Conservation (phyloP, 2,888 invertebrate genomes). For the Chaetogeoica ovagalla region DNA sequence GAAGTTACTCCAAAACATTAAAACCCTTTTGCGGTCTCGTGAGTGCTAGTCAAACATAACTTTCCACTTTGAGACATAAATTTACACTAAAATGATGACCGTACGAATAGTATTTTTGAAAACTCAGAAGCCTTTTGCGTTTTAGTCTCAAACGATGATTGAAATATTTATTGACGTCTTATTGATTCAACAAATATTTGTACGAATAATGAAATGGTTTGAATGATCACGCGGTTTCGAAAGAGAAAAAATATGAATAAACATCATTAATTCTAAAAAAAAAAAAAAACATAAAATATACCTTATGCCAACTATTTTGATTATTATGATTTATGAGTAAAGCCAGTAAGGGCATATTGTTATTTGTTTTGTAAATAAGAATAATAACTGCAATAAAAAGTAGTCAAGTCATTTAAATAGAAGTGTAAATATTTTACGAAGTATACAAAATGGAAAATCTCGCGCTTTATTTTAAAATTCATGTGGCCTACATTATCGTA, state of each 20-base stretch:
- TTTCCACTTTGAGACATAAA: slow-evolving; percentile 42
- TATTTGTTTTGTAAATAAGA: background rate
- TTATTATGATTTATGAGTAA: background rate
- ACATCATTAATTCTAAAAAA: slow-evolving; percentile 1
- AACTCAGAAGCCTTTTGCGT: background rate
- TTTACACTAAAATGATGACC: slow-evolving; percentile 10
- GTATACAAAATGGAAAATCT: background rate
- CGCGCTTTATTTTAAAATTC: background rate
- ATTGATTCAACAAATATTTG: slow-evolving; percentile 24
- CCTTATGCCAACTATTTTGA: background rate
- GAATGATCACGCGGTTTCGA: background rate
- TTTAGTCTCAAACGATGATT: background rate
- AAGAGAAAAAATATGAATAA: background rate
- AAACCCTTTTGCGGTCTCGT: slow-evolving; percentile 30
- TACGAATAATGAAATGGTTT: background rate
- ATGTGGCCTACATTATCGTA: background rate
- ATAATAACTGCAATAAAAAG: background rate
- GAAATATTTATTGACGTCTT: slow-evolving; percentile 7
- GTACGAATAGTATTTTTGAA: slow-evolving; percentile 2
- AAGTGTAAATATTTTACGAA: background rate
- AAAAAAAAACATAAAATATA: background rate
- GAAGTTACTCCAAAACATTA: slow-evolving; percentile 24
- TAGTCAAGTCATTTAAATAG: background rate
- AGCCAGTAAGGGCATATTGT: background rate
- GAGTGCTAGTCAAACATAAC: slow-evolving; percentile 24